phyloP scores from a whole-genome alignment of 2,113 vertebrate genomes.

The Macquaria ambigua region DNA sequence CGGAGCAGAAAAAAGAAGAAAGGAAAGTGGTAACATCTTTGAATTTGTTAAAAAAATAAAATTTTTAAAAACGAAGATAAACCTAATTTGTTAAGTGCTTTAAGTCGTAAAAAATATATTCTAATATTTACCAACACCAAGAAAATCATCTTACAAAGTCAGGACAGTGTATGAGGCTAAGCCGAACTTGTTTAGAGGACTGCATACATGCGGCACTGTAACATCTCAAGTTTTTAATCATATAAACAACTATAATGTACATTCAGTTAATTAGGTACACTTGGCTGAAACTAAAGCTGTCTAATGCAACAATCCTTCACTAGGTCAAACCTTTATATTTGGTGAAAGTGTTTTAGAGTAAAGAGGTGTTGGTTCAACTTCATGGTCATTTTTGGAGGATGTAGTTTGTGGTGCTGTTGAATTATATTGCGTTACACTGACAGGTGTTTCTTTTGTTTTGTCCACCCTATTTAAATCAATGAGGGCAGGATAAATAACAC shows the following conservation, averaged over 20 bases:
- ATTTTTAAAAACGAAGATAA: too few relatives aligned
- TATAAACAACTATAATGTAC: background rate
- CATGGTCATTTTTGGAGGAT: background rate
- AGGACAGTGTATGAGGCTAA: background rate
- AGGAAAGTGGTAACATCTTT: conserved; percentile 3
- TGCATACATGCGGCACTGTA: background rate
- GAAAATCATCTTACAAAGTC: background rate
- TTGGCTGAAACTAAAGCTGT: background rate
- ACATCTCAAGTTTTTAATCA: background rate
- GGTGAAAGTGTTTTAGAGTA: background rate
- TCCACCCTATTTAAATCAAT: background rate
- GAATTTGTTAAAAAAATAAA: too few relatives aligned
- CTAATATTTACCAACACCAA: background rate
- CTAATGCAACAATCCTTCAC: background rate
- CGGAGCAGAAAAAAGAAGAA: conserved; percentile 25
- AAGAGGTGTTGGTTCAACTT: background rate
- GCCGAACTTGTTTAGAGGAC: background rate
- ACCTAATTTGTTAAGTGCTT: background rate
- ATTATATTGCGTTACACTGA: background rate
- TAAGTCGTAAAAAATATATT: background rate
- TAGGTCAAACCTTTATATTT: background rate
- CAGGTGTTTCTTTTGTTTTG: background rate
- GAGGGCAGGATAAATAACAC: too few relatives aligned
- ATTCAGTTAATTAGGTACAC: background rate
- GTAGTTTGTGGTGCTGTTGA: background rate